phyloP scores from a whole-genome alignment of 2,113 vertebrate genomes.

The Scortum barcoo region DNA sequence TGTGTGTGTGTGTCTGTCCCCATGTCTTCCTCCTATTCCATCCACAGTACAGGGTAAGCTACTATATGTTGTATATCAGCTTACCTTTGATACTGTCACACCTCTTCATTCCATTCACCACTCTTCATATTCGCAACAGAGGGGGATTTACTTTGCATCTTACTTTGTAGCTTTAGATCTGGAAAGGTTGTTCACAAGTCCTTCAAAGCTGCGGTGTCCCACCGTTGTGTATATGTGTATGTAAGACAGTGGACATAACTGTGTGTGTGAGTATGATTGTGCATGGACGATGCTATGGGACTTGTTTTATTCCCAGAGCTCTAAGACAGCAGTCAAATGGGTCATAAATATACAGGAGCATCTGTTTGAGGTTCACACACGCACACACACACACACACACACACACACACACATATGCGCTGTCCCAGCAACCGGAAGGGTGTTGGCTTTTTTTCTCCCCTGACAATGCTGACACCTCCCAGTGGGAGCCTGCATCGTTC shows the following conservation, averaged over 20 bases:
- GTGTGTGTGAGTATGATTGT: constrained; percentile 37
- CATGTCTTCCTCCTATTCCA: constrained; percentile 15
- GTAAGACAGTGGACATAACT: constrained; percentile 22
- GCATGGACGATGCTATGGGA: constrained; percentile 42
- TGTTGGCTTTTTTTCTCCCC: constrained; percentile 68
- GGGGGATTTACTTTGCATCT: constrained; percentile 35
- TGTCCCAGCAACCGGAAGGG: constrained; percentile 71
- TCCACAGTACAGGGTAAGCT: constrained; percentile 12
- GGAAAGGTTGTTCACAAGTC: constrained; percentile 58
- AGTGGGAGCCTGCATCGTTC: constrained; percentile 70
- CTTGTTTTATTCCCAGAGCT: constrained; percentile 63
- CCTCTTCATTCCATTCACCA: constrained; percentile 47
- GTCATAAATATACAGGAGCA: constrained; percentile 87
- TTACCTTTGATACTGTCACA: constrained; percentile 50
- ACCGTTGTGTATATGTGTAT: neutral
- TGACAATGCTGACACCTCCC: constrained; percentile 80
- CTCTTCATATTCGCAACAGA: constrained; percentile 19
- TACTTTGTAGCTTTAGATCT: constrained; percentile 35
- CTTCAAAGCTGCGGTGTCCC: constrained; percentile 35
- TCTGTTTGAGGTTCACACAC: constrained; percentile 74
- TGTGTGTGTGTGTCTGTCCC: constrained; percentile 39
- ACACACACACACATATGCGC: neutral
- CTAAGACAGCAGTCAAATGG: constrained; percentile 71
- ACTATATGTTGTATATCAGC: constrained; percentile 32
- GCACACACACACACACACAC: constrained; percentile 7